Conservation (phyloP, 2,888 invertebrate genomes). For the Dichetophora obliterata region DNA sequence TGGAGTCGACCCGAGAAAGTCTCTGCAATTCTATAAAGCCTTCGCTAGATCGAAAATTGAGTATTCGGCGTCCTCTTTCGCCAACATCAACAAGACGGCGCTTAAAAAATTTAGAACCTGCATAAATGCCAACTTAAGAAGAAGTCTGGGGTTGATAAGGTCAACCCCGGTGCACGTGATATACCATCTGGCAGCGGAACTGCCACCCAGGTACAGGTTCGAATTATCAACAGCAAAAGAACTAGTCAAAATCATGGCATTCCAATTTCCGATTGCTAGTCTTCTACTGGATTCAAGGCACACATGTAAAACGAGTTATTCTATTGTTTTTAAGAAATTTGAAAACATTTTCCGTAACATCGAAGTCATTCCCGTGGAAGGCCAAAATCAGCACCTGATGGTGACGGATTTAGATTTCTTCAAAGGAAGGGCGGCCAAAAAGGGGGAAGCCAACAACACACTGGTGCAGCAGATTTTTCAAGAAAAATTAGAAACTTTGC, state of each 20-base stretch:
- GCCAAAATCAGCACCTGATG: background rate
- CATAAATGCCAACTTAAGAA: background rate
- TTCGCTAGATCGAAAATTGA: slow-evolving; percentile 17
- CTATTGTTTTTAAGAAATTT: background rate
- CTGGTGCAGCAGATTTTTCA: too few relatives aligned
- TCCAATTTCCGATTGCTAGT: background rate
- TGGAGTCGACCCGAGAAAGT: background rate
- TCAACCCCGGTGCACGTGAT: background rate
- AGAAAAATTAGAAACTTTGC: too few relatives aligned
- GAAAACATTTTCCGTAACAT: background rate
- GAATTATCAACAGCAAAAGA: background rate
- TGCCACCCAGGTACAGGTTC: background rate
- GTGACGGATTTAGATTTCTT: slow-evolving; percentile 34
- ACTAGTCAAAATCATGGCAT: background rate
- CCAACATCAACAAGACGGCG: background rate
- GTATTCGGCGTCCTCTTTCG: slow-evolving; percentile 8
- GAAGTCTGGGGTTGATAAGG: background rate
- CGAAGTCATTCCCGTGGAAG: background rate
- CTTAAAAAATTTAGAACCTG: background rate
- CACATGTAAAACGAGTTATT: background rate
- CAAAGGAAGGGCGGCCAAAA: background rate
- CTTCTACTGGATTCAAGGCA: background rate
- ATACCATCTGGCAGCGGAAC: background rate
- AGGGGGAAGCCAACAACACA: too few relatives aligned
- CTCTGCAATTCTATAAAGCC: background rate